Evolutionary conservation across 1,140 invertebrate species (phyloP), one percentile per base, ranked within the genome.

Genomic region (Chymomyza costata): DNA sequence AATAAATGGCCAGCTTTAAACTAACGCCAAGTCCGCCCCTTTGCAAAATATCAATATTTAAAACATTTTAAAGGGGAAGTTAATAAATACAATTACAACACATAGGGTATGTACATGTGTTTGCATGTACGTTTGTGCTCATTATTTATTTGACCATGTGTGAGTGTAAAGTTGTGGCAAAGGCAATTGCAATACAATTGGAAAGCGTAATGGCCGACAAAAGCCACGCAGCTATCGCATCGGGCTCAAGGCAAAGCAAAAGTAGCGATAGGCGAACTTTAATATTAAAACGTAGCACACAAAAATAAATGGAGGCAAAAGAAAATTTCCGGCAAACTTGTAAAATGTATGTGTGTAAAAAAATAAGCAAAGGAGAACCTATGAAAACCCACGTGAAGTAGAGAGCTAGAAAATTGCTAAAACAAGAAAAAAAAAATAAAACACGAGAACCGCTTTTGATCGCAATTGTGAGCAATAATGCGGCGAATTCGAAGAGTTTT

Each of bases 181-280:
- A 74, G 71, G 70, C 70, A 74, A 28, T 28, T 5, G 25, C 10
- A 28, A 45, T 19, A 57, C 35, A 56, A 78, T 70, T 67, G 73
- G 67, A 66, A 76, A 76, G 76, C 65, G 69, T 66, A 76, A 76
- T 76, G 71, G 71, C 73, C 63, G 71, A 78, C 71, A 57, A 78
- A 78, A 48, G 71, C 71, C 71, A 76, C 71, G 71, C 71, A 78
- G 62, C 65, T 61, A 56, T 61, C 58, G 61, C 53, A 57, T 45
- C 57, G 50, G 56, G 47, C 51, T 49, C 25, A 62, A 55, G 65
- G 64, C 37, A 63, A 71, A 78, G 62, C 63, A 80, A 45, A 76
- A 71, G 57, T 57, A 53, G 32, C 48, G 54, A 78, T 63, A 76
- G 48, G 45, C 43, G 58, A 65, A 73, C 62, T 57, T 43, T 32